Evolutionary conservation across 2,797 vertebrate genomes (phyloP).

Genomic region (Antrozous pallidus): DNA sequence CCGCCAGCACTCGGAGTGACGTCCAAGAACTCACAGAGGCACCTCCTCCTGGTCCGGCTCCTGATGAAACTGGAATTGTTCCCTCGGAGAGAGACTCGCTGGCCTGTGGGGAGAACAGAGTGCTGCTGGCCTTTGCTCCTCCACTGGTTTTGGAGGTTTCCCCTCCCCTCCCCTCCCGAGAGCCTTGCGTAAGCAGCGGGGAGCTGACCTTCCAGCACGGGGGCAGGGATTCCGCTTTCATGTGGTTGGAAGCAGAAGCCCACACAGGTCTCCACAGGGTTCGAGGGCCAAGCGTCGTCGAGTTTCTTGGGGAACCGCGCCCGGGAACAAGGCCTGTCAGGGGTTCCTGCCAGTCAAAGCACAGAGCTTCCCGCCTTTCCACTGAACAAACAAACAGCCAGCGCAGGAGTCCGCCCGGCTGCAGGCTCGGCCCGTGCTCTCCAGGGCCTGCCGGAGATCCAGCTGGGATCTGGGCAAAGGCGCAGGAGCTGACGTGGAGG

Average conservation of each 20-base stretch:
- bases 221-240: constrained; percentile 78
- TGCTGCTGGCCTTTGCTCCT: constrained; percentile 55
- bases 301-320: constrained; percentile 69
- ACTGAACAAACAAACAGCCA: constrained; percentile 80
- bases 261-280: neutral
- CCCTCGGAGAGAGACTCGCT: constrained; percentile 66
- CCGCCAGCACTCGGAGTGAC: neutral
- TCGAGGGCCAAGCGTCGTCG: constrained; percentile 55
- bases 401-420: constrained; percentile 80
- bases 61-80: constrained; percentile 63
- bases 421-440: constrained; percentile 77
- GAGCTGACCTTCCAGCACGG: constrained; percentile 79
- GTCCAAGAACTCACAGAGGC: neutral
- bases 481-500: neutral
- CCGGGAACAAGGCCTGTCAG: constrained; percentile 79
- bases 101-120: constrained; percentile 55
- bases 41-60: neutral
- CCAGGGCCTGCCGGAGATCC: constrained; percentile 73
- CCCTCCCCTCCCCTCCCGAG: neutral
- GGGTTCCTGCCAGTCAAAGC: constrained; percentile 76
- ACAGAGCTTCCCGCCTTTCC: constrained; percentile 76
- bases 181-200: constrained; percentile 76
- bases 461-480: constrained; percentile 63
- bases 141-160: constrained; percentile 59
- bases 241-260: constrained; percentile 78